A percentile compares a stretch with the other conserved stretches of the same genome.
Conservation (phyloP, 2,797 vertebrate genomes). For the Siniperca undulata region DNA sequence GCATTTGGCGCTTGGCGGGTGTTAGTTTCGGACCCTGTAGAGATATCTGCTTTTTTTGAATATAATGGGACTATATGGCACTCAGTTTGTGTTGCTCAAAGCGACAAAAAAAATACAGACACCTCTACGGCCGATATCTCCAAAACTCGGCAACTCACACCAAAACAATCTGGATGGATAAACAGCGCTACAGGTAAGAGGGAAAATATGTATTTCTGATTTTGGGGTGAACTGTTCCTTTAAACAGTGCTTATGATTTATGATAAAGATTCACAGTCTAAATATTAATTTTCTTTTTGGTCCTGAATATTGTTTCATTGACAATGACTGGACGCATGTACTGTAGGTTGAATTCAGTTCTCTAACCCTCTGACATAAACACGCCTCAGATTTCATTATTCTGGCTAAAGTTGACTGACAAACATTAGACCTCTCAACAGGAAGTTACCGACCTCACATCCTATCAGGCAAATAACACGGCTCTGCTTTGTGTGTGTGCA, state of each 20-base stretch:
- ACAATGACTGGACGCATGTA: not conserved
- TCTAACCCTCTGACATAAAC: not conserved
- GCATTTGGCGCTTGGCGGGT: too few species aligned
- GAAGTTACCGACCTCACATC: conserved; percentile 28
- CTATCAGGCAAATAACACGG: not conserved
- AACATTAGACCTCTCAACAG: conserved; percentile 2
- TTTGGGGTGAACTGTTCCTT: too few species aligned
- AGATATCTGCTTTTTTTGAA: too few species aligned
- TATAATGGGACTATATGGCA: too few species aligned
- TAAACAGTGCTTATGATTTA: not conserved
- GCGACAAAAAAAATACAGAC: too few species aligned
- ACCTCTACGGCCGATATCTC: too few species aligned
- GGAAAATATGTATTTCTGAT: too few species aligned
- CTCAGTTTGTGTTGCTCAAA: too few species aligned
- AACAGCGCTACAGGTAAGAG: too few species aligned
- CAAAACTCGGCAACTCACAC: too few species aligned
- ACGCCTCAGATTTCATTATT: conserved; percentile 12
- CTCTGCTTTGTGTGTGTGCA: not conserved
- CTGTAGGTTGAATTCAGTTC: not conserved
- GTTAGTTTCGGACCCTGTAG: too few species aligned
- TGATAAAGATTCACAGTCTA: not conserved
- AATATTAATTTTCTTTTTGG: not conserved
- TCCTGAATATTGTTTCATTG: not conserved
- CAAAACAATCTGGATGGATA: too few species aligned
- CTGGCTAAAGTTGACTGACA: not conserved